Base-by-base conservation (phyloP, 2,113 vertebrate genomes). In the Orthonyx spaldingii region DNA sequence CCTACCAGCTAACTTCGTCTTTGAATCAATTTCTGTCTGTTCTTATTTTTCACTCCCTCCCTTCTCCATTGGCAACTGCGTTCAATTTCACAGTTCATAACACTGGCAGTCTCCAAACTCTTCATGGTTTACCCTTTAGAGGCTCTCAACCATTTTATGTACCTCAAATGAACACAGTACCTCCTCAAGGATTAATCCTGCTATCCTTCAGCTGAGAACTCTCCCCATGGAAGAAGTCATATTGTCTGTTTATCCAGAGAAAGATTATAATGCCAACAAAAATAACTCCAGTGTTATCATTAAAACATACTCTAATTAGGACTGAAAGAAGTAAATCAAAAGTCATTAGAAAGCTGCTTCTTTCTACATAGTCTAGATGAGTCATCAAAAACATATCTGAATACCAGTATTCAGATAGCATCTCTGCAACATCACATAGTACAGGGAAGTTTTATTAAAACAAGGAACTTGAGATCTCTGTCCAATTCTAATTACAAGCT, bases 401-500 rank as follows among this genome's bases (percentile, higher is more conserved):
- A 46, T n/a, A 60, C 14, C 21, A 39, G 23, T 20, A 72, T 63
- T 84, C 46, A 82, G 63, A 57, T 0, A 78, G 26, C 37, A 82
- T 50, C 53, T 80, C 70, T 83, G 30, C 52, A 78, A 42, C 41
- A 65, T 61, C 70, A 50, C 46, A n/a, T 12, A 53, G 33, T 22
- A 39, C 20, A 42, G 56, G 55, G 33, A 93, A 74, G 35, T 65
- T 91, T 61, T 88, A 80, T 19, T 88, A 91, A 80, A 94, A 93
- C 24, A 70, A 70, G 79, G 70, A 91, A 63, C 63, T 66, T 44
- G 59, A 88, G 68, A 80, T 83, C 50, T 78, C 84, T 37, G 37
- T 84, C 59, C 55, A 88, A 55, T 74, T 97, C 82, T 87, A 94
- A 95, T 91, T 95, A 70, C 79, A 90, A 93, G 55, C 42, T 86